Percentiles rank a stretch among this genome's conserved stretches.
Evolutionary conservation across 2,797 vertebrate genomes (phyloP).

Genomic region (Coranthus polyacanthus): DNA sequence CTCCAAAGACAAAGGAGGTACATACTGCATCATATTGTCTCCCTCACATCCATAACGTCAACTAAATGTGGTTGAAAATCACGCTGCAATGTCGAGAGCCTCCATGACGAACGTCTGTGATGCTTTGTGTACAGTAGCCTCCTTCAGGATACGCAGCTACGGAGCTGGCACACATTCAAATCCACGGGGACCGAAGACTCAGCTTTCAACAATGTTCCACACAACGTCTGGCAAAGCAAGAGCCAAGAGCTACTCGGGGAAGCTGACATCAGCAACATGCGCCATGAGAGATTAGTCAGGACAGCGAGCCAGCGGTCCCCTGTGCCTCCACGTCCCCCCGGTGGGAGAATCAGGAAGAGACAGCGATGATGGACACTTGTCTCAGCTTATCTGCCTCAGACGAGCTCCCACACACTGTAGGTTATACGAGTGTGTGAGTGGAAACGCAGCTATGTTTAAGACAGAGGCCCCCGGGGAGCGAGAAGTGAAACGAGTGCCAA

Average conservation of each 20-base stretch:
- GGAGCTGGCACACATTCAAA: slow-evolving; percentile 10
- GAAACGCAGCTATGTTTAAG: slow-evolving; percentile 55
- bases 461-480: slow-evolving; percentile 52
- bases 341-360: slow-evolving; percentile 39
- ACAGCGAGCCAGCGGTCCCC: slow-evolving; percentile 52
- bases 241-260: slow-evolving; percentile 32
- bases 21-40: too few relatives aligned
- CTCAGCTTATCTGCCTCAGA: slow-evolving; percentile 64
- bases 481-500: slow-evolving; percentile 48
- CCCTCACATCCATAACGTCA: too few relatives aligned
- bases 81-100: too few relatives aligned
- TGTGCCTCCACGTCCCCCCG: slow-evolving; percentile 29
- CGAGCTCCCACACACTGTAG: slow-evolving; percentile 16
- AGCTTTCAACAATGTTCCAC: slow-evolving; percentile 32
- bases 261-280: slow-evolving; percentile 61
- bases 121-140: slow-evolving; percentile 3
- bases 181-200: slow-evolving; percentile 31
- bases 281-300: slow-evolving; percentile 56
- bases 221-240: slow-evolving; percentile 51
- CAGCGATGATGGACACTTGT: slow-evolving; percentile 74
- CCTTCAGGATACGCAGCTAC: neutral
- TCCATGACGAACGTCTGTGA: too few relatives aligned
- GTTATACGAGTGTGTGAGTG: slow-evolving; percentile 26
- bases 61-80: too few relatives aligned
- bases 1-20: too few relatives aligned